phyloP scores from a whole-genome alignment of 2,113 vertebrate genomes.

The Orthonyx spaldingii region DNA sequence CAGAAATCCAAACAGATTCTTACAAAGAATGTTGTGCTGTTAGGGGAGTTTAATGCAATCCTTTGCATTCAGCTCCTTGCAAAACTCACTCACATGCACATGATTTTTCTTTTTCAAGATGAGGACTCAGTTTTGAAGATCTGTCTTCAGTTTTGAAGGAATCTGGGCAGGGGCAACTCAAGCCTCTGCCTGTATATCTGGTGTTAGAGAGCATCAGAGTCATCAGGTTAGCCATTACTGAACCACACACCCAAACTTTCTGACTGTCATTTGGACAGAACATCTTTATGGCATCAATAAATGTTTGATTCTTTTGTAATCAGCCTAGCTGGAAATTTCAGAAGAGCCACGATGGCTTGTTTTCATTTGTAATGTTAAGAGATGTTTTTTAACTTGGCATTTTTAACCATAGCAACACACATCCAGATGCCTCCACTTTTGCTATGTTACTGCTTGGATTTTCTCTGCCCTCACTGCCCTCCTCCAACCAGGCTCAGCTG shows the following conservation, averaged over 20 bases:
- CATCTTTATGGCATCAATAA: not conserved
- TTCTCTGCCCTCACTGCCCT: not conserved
- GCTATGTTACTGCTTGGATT: not conserved
- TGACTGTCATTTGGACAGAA: not conserved
- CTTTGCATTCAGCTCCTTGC: not conserved
- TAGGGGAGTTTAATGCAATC: not conserved
- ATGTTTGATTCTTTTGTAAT: not conserved
- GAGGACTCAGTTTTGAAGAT: not conserved
- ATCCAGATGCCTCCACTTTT: not conserved
- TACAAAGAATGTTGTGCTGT: not conserved
- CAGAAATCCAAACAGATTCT: not conserved
- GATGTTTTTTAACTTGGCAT: not conserved
- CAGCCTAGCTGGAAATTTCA: not conserved
- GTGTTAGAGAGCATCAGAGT: accelerated
- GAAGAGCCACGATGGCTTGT: not conserved
- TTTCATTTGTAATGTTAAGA: not conserved
- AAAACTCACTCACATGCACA: not conserved
- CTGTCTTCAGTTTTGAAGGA: not conserved
- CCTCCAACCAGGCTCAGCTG: not conserved
- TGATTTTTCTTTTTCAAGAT: not conserved
- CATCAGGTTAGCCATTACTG: not conserved
- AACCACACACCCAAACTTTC: not conserved
- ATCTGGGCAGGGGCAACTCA: not conserved
- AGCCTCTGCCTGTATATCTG: not conserved
- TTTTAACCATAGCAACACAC: not conserved